Conservation (phyloP, 2,888 invertebrate species). For the Hipparchia semele region DNA sequence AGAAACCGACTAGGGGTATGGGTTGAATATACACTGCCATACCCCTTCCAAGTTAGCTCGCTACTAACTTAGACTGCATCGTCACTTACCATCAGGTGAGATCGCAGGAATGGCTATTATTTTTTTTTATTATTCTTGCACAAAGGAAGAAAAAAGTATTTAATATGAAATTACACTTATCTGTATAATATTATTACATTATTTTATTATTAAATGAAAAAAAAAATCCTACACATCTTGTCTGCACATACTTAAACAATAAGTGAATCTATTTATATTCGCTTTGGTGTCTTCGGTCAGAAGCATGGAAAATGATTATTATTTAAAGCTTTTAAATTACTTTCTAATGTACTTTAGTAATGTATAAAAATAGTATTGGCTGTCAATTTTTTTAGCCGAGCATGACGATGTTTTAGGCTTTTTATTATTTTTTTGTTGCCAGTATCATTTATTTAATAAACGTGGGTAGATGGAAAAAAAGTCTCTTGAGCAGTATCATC, state of each 20-base stretch:
- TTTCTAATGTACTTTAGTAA: not conserved
- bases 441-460: conserved; percentile 48
- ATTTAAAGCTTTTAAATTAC: not conserved
- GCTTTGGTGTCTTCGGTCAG: conserved; percentile 1
- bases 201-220: too few relatives aligned
- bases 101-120: too few relatives aligned
- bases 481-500: too few relatives aligned
- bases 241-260: conserved; percentile 36
- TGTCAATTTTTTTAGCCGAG: not conserved
- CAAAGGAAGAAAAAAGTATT: too few relatives aligned
- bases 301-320: conserved; percentile 1
- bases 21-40: too few relatives aligned
- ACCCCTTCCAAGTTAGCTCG: too few relatives aligned
- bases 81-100: too few relatives aligned
- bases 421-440: conserved; percentile 37
- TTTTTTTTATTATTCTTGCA: too few relatives aligned
- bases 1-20: too few relatives aligned
- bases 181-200: too few relatives aligned
- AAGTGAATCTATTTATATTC: not conserved
- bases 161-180: too few relatives aligned
- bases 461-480: conserved; percentile 47
- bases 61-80: too few relatives aligned
- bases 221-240: conserved; percentile 19
- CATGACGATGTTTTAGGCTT: conserved; percentile 17
- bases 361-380: not conserved